Evolutionary conservation across 2,113 vertebrate genomes (phyloP).

Genomic region (Microtus pennsylvanicus): DNA sequence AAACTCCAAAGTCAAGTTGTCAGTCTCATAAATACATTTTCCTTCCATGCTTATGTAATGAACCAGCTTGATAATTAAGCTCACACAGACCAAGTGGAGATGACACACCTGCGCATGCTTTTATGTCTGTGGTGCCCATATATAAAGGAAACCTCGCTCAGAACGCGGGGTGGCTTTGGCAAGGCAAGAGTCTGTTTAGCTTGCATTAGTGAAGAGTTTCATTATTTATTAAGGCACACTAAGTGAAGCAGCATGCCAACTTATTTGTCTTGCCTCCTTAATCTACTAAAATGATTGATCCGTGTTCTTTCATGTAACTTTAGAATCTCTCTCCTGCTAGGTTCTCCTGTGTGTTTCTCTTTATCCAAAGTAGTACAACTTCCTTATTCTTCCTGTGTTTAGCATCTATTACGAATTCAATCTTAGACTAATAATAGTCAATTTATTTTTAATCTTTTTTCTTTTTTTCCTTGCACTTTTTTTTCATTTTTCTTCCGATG

Average conservation of each 20-base stretch:
- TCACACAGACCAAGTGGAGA: slow-evolving; percentile 8
- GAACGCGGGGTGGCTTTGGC: slow-evolving; percentile 75
- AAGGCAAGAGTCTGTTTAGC: slow-evolving; percentile 77
- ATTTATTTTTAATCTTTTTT: slow-evolving; percentile 99
- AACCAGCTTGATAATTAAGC: slow-evolving; percentile 37
- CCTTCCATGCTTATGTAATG: not conserved
- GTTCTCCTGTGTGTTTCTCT: slow-evolving; percentile 90
- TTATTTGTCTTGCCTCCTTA: slow-evolving; percentile 87
- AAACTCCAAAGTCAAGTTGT: slow-evolving; percentile 48
- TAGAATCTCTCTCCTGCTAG: slow-evolving; percentile 91
- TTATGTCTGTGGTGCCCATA: slow-evolving; percentile 65
- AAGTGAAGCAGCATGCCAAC: slow-evolving; percentile 89
- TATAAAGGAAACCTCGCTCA: slow-evolving; percentile 63
- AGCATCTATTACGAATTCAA: slow-evolving; percentile 96
- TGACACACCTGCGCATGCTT: slow-evolving; percentile 64
- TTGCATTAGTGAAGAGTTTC: slow-evolving; percentile 87
- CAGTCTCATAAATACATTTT: slow-evolving; percentile 53
- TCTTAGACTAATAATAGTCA: slow-evolving; percentile 96
- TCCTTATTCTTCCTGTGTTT: slow-evolving; percentile 93
- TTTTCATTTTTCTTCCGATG: slow-evolving; percentile 99
- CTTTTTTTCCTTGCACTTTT: slow-evolving; percentile 96
- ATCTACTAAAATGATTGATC: slow-evolving; percentile 90
- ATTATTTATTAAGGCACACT: slow-evolving; percentile 90
- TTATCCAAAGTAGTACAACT: slow-evolving; percentile 92
- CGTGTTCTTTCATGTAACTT: slow-evolving; percentile 89